These are phyloP conservation scores for Hyperoplus immaculatus DNA, from an alignment of 2,797 vertebrate genomes.

Conservation along the genomic window DNA sequence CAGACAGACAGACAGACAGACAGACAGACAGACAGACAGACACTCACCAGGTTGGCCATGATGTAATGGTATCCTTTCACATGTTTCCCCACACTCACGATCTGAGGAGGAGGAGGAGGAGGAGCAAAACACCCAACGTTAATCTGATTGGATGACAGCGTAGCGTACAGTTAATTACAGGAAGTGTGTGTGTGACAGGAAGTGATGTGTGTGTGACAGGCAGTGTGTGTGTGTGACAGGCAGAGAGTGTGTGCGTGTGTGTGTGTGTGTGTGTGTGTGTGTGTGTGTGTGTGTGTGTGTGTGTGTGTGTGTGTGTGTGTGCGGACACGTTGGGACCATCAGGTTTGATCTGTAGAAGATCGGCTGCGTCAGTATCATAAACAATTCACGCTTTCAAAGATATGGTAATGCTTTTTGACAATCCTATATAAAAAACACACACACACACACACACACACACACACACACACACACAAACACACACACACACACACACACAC, in stretches of 20 bases:
- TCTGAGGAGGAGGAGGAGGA: slow-evolving; percentile 79
- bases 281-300: slow-evolving; percentile 9
- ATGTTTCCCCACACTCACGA: slow-evolving; percentile 97
- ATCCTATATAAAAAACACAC: neutral
- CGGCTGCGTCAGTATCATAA: slow-evolving; percentile 34
- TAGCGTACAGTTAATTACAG: slow-evolving; percentile 58
- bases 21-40: too few species aligned
- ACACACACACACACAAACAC: neutral
- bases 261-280: slow-evolving; percentile 1
- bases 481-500: slow-evolving; percentile 5
- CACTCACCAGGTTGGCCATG: slow-evolving; percentile 96
- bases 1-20: too few species aligned
- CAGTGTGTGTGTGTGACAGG: too few species aligned
- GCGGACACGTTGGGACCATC: slow-evolving; percentile 24
- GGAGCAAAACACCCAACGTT: slow-evolving; percentile 49
- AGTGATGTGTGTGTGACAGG: too few species aligned
- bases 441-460: slow-evolving; percentile 29
- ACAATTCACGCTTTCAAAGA: slow-evolving; percentile 51
- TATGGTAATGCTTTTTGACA: slow-evolving; percentile 33
- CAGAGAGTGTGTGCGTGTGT: too few species aligned
- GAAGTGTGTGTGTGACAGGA: slow-evolving; percentile 58
- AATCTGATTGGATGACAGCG: slow-evolving; percentile 68
- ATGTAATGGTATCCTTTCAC: slow-evolving; percentile 98
- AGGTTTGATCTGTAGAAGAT: slow-evolving; percentile 43
- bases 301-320: slow-evolving; percentile 13